Evolutionary conservation across 1,140 invertebrate genomes (phyloP), one percentile per base, ranked within the genome.

Genomic region (Camponotus floridanus): DNA sequence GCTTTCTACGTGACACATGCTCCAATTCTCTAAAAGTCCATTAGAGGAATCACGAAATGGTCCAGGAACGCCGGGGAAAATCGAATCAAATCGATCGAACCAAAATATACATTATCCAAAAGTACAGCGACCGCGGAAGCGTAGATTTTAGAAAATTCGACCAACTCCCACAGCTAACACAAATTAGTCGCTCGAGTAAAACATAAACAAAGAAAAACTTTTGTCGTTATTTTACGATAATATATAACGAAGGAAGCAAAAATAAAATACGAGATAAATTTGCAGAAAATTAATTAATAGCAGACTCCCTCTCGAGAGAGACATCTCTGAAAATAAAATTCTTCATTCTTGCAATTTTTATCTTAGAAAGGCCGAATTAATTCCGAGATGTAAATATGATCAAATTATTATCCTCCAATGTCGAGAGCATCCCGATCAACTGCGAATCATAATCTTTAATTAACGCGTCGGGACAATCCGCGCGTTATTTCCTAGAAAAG

Each of bases 11-110:
- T 88, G 85, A 91, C 87, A 84, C 80, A 91, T 91, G 86, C 78
- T 87, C 90, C 90, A 91, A 91, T 91, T 91, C 90, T 81, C 90
- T 78, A 85, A 91, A 90, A 88, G 86, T 91, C 88, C 88, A 91
- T 91, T 91, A 90, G 88, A 87, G 81, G 79, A 84, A 85, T 79
- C 85, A 74, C 59, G 87, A 33, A 51, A 57, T 57, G 85, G 78
- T 55, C 57, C 70, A 51, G 45, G 39, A 64, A 70, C 26, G 36
- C 13, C 42, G 45, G 36, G 80, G 48, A 79, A 68, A 78, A 59
- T 45, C 64, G n/a, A n/a, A n/a, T n/a, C n/a, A n/a, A n/a, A 71
- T 68, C 67, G 57, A 73, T 83, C 55, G 74, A 51, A 45, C 42
- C 74, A 15, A 57, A 74, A 84, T 84, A 70, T 45, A 70, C 31